phyloP scores from a whole-genome alignment of 2,888 invertebrate species.

The Endomychus coccineus region DNA sequence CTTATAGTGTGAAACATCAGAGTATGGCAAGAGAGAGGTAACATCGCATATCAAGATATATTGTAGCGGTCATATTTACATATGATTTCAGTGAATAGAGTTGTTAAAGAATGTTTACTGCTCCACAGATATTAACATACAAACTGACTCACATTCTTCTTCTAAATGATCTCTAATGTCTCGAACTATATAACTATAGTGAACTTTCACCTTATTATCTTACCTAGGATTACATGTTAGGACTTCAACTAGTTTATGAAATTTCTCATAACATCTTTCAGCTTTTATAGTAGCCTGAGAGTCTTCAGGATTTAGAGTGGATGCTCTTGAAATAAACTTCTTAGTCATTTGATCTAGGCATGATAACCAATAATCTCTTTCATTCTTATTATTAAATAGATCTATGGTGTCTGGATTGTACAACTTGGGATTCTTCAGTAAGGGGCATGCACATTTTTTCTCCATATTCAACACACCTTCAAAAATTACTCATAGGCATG shows the following conservation, averaged over 20 bases:
- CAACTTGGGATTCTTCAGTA: slow-evolving; percentile 67
- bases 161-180: too few species aligned
- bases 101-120: too few species aligned
- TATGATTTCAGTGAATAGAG: too few species aligned
- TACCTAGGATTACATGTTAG: slow-evolving; percentile 74
- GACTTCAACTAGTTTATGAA: slow-evolving; percentile 68
- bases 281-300: slow-evolving; percentile 73
- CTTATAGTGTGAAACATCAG: too few species aligned
- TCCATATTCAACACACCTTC: slow-evolving; percentile 20
- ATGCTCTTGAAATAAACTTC: slow-evolving; percentile 78
- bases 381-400: slow-evolving; percentile 75
- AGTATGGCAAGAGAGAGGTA: too few species aligned
- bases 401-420: slow-evolving; percentile 92
- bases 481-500: slow-evolving; percentile 8
- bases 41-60: too few species aligned
- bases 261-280: slow-evolving; percentile 73
- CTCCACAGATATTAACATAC: too few species aligned
- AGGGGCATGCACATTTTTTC: slow-evolving; percentile 55
- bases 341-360: slow-evolving; percentile 82
- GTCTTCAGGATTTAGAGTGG: slow-evolving; percentile 67
- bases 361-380: slow-evolving; percentile 85
- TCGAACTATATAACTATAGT: too few species aligned
- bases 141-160: too few species aligned
- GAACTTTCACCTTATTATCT: too few species aligned
- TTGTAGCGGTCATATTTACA: too few species aligned